Percentiles rank a stretch among this genome's conserved stretches.
Evolutionary conservation across 2,797 vertebrate genomes (phyloP).

Genomic region (Fistularia commersonii): DNA sequence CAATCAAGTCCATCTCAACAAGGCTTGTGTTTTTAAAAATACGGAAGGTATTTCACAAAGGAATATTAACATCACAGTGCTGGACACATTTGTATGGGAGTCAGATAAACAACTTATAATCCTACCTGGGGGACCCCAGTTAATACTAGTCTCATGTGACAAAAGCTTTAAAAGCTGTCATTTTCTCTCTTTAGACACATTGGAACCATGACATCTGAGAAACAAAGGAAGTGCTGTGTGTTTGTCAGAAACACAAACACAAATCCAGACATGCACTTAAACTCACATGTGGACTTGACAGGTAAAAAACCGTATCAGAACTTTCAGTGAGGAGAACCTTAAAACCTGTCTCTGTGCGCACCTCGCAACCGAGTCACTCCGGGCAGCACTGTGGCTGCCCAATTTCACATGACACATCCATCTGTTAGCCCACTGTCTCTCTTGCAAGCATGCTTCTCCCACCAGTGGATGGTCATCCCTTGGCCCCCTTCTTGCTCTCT

Average conservation of each 20-base stretch:
- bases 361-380: slow-evolving; percentile 60
- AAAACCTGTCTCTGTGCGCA: slow-evolving; percentile 35
- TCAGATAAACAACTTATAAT: slow-evolving; percentile 1
- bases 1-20: too few relatives aligned
- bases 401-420: slow-evolving; percentile 67
- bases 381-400: slow-evolving; percentile 66
- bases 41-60: background rate
- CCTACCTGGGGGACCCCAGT: slow-evolving; percentile 11
- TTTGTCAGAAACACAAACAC: slow-evolving; percentile 28
- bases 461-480: slow-evolving; percentile 60
- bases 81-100: background rate
- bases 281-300: slow-evolving; percentile 18
- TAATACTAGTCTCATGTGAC: slow-evolving; percentile 12
- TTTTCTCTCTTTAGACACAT: slow-evolving; percentile 35
- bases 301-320: slow-evolving; percentile 42
- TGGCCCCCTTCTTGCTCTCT: slow-evolving; percentile 21
- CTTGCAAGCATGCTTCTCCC: slow-evolving; percentile 63
- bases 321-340: slow-evolving; percentile 16
- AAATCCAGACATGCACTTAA: background rate
- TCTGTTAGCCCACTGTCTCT: slow-evolving; percentile 63
- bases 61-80: slow-evolving; percentile 7
- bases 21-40: background rate
- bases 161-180: slow-evolving; percentile 17
- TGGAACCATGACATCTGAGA: slow-evolving; percentile 23
- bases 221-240: slow-evolving; percentile 16